Evolutionary conservation across 1,140 invertebrate species (phyloP), one percentile per base, ranked within the genome.

Genomic region (Drosophila miranda): DNA sequence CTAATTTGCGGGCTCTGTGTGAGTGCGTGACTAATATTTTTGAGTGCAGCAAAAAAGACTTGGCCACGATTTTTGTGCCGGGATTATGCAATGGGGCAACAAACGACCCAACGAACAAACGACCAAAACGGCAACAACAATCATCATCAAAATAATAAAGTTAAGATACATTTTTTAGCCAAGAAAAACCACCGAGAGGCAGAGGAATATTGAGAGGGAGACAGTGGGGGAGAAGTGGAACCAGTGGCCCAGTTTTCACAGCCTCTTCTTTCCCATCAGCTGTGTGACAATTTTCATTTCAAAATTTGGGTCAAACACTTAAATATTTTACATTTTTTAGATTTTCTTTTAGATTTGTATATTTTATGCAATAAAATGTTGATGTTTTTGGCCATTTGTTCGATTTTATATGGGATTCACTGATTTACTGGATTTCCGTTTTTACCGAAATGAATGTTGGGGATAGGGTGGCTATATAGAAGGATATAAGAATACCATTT

Each of bases 1-100:
- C 80, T 80, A 84, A 84, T 79, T 86, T 67, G 75, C 53, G 58
- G 78, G 78, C 60, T 69, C 59, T 63, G 76, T 82, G 78, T 77
- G 68, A 73, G 74, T 84, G 81, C 76, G 80, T 84, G 80, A 84
- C 80, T 84, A 84, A 84, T 86, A 80, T 70, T 79, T 73, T 86
- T 67, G 64, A 86, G 71, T 84, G 81, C 80, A 86, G 48, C 55
- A 63, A 59, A 67, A 26, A 67, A 55, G 56, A 68, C 58, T 84
- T 84, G 75, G 80, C 67, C 80, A 84, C 81, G 81, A 84, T 76
- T 79, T 75, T 61, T 13, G 34, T 46, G 3, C 53, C 59, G 19
- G 26, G 75, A 21, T 84, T 84, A 79, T 86, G 81, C 76, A 83
- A 83, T 64, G 46, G 66, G 46, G 59, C 58, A 57, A 58, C 61